Percentiles rank a stretch among this genome's conserved stretches.
These are phyloP conservation scores for Zoanthus solanderi DNA, from an alignment of 92 coral and sea anemone species.

Conservation along the genomic window DNA sequence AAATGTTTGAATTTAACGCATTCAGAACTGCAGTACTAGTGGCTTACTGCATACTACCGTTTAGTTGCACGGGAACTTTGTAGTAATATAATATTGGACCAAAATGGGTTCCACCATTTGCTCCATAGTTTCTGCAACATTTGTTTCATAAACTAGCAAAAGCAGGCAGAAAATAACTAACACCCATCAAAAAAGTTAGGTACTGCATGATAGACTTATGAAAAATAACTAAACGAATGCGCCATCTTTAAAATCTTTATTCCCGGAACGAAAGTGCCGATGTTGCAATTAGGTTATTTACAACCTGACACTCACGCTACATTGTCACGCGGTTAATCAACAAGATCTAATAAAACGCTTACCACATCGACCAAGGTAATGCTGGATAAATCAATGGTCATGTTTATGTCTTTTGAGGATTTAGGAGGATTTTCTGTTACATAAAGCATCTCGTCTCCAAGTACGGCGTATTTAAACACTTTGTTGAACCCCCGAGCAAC, in stretches of 20 bases:
- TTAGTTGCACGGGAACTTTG: too few relatives aligned
- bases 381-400: slow-evolving; percentile 77
- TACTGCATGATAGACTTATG: background rate
- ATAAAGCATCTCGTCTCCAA: slow-evolving; percentile 91
- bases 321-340: slow-evolving; percentile 33
- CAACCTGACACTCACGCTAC: slow-evolving; percentile 31
- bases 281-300: slow-evolving; percentile 27
- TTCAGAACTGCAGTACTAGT: too few relatives aligned
- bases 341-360: slow-evolving; percentile 50
- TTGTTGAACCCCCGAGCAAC: slow-evolving; percentile 91
- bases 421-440: slow-evolving; percentile 96
- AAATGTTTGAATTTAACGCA: too few relatives aligned
- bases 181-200: background rate
- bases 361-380: slow-evolving; percentile 87
- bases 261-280: background rate
- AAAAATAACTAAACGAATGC: background rate
- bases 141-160: too few relatives aligned
- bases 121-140: background rate
- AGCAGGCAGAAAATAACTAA: background rate
- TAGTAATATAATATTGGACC: too few relatives aligned
- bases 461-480: slow-evolving; percentile 87
- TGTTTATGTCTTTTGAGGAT: slow-evolving; percentile 81
- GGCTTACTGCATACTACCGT: too few relatives aligned
- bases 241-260: background rate
- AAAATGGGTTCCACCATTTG: background rate